Evolutionary conservation across 1,140 invertebrate species (phyloP).

Genomic region (Schlechtendalia chinensis): DNA sequence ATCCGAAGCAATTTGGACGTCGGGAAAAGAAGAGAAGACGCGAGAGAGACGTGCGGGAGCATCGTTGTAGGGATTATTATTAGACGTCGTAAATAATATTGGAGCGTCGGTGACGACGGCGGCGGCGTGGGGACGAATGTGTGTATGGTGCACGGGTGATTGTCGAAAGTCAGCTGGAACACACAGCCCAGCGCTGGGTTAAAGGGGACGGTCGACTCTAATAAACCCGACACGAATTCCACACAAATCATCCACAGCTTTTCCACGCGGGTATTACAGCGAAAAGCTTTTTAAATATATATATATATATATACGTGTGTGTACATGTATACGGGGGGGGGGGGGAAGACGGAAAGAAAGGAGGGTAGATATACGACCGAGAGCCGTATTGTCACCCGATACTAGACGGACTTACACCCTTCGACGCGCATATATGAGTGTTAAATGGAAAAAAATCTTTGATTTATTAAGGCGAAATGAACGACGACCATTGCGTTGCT

Average conservation of each 20-base stretch:
- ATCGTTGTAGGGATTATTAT: slow-evolving; percentile 40
- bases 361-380: background rate
- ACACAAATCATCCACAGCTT: slow-evolving; percentile 49
- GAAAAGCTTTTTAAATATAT: slow-evolving; percentile 50
- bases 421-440: slow-evolving; percentile 14
- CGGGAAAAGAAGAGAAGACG: background rate
- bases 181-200: slow-evolving; percentile 1
- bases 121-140: slow-evolving; percentile 4
- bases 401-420: slow-evolving; percentile 29
- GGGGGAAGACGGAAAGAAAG: background rate
- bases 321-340: background rate
- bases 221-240: slow-evolving; percentile 49
- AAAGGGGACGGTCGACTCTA: slow-evolving; percentile 34
- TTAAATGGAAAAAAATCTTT: slow-evolving; percentile 29
- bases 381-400: slow-evolving; percentile 29
- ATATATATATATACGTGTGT: slow-evolving; percentile 39
- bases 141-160: background rate
- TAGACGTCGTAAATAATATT: slow-evolving; percentile 48
- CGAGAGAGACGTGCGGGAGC: background rate
- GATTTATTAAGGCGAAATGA: slow-evolving; percentile 47
- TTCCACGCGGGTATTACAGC: slow-evolving; percentile 40
- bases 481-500: background rate
- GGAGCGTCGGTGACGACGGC: background rate
- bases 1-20: slow-evolving; percentile 13
- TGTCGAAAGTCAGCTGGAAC: slow-evolving; percentile 48